Evolutionary conservation across 2,888 invertebrate species (phyloP).

Genomic region (Tigriopus californicus): DNA sequence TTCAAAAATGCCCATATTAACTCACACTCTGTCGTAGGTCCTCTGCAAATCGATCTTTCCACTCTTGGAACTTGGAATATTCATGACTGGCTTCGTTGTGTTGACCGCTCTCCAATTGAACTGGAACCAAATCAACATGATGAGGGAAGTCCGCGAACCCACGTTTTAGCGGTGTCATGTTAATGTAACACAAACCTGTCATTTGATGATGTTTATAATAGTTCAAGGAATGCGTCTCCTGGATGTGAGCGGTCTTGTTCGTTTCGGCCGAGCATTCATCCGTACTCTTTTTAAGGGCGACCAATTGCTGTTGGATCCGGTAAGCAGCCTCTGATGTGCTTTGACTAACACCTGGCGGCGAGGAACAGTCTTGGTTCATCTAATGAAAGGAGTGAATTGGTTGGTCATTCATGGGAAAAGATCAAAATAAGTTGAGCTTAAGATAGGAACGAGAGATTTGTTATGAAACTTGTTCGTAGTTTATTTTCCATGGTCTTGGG

Average conservation of each 20-base stretch:
- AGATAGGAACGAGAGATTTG: no score
- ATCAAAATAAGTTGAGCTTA: no score
- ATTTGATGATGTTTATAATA: conserved; percentile 14
- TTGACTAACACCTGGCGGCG: no score
- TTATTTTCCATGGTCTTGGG: no score
- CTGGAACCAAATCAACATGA: conserved; percentile 5
- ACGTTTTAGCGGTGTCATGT: neutral
- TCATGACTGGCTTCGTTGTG: conserved; percentile 10
- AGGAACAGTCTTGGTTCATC: no score
- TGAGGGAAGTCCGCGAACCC: neutral
- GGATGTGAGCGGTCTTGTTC: conserved; percentile 3
- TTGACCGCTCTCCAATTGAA: conserved; percentile 12
- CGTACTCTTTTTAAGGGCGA: conserved; percentile 2
- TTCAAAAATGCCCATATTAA: neutral
- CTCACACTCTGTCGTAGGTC: conserved; percentile 13
- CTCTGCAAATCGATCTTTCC: conserved; percentile 6
- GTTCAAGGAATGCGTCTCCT: conserved; percentile 12
- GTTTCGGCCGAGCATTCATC: conserved; percentile 5
- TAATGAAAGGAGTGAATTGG: no score
- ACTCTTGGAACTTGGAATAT: conserved; percentile 11
- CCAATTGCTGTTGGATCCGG: conserved; percentile 11
- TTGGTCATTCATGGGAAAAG: no score
- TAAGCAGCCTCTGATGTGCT: neutral
- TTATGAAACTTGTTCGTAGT: no score
- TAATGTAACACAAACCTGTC: conserved; percentile 1